Evolutionary conservation across 2,888 invertebrate genomes (phyloP).

Genomic region (Steinernema hermaphroditum): DNA sequence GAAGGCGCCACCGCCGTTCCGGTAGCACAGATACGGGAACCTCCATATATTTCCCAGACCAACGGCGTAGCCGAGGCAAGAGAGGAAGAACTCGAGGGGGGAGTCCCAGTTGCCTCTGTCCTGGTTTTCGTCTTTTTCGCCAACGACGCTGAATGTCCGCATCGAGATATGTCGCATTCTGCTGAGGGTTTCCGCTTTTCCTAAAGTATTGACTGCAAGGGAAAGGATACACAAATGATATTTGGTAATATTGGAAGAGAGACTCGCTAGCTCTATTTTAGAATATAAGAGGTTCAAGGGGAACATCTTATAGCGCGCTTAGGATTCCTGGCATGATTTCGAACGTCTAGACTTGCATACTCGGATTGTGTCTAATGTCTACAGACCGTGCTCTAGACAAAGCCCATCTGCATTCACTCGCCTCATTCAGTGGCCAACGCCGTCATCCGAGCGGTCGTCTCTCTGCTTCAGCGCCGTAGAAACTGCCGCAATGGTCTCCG

Average conservation of each 20-base stretch:
- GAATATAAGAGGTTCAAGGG: too few relatives aligned
- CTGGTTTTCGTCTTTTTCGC: slow-evolving; percentile 66
- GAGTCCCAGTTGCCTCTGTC: slow-evolving; percentile 69
- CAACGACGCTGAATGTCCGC: slow-evolving; percentile 46
- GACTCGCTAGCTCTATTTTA: too few relatives aligned
- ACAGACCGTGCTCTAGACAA: too few relatives aligned
- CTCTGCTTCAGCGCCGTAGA: not conserved
- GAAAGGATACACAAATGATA: too few relatives aligned
- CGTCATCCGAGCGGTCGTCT: not conserved
- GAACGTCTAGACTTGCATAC: too few relatives aligned
- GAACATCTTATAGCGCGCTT: too few relatives aligned
- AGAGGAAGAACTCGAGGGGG: slow-evolving; percentile 71
- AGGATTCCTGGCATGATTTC: too few relatives aligned
- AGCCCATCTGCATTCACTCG: too few relatives aligned
- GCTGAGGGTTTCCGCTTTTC: slow-evolving; percentile 46
- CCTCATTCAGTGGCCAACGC: not conserved
- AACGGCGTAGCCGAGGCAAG: slow-evolving; percentile 71
- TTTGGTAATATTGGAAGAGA: too few relatives aligned
- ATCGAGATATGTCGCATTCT: slow-evolving; percentile 47
- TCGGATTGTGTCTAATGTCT: too few relatives aligned
- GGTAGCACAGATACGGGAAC: slow-evolving; percentile 71
- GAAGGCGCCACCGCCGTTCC: slow-evolving; percentile 67
- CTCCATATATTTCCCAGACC: slow-evolving; percentile 72
- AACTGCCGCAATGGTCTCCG: not conserved
- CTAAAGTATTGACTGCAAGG: too few relatives aligned